phyloP scores from a whole-genome alignment of 1,140 invertebrate genomes.

The Pomacea maculata region DNA sequence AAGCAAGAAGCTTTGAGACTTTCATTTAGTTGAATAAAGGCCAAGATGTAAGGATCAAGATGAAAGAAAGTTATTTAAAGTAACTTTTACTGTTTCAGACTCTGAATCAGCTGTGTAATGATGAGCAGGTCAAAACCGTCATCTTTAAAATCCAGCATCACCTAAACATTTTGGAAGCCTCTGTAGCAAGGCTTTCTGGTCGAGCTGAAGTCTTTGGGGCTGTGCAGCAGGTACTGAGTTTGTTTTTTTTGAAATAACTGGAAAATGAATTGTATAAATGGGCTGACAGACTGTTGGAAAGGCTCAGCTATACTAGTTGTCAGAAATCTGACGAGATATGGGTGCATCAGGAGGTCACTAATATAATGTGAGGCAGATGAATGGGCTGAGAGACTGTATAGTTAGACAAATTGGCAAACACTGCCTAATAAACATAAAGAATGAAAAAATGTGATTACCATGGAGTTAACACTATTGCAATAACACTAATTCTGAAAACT shows the following conservation, averaged over 20 bases:
- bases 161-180: constrained; percentile 65
- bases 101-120: constrained; percentile 57
- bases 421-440: too few relatives aligned
- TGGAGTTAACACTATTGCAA: too few relatives aligned
- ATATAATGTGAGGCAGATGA: too few relatives aligned
- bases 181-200: constrained; percentile 64
- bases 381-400: too few relatives aligned
- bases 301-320: not conserved
- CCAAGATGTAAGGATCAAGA: too few relatives aligned
- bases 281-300: not conserved
- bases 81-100: constrained; percentile 38
- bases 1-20: too few relatives aligned
- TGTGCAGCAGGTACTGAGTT: constrained; percentile 63
- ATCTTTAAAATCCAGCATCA: constrained; percentile 64
- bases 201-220: constrained; percentile 68
- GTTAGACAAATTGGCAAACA: too few relatives aligned
- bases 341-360: not conserved
- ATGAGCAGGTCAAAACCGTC: constrained; percentile 60
- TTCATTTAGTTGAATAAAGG: too few relatives aligned
- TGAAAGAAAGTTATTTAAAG: too few relatives aligned
- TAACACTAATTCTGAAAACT: too few relatives aligned
- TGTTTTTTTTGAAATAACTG: not conserved
- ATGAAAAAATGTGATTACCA: too few relatives aligned
- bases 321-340: not conserved
- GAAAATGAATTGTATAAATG: too few relatives aligned